phyloP scores from a whole-genome alignment of 2,888 invertebrate genomes.

The Drosophila mettleri region DNA sequence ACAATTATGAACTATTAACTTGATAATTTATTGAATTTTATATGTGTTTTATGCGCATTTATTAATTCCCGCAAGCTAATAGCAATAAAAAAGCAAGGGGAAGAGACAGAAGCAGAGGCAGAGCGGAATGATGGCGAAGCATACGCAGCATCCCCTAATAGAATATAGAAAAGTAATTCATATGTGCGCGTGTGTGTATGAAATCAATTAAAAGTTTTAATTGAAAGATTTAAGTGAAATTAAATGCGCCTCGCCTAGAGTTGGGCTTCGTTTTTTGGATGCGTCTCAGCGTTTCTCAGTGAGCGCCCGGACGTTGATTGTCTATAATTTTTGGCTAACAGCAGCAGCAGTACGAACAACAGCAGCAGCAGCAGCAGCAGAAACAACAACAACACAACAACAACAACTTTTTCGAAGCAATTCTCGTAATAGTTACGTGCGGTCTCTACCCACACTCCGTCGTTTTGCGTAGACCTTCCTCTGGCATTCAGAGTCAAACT shows the following conservation, averaged over 20 bases:
- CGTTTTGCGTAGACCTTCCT: not conserved
- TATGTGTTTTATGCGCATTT: slow-evolving; percentile 20
- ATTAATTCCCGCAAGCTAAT: slow-evolving; percentile 39
- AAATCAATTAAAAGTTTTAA: slow-evolving; percentile 78
- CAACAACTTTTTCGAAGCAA: slow-evolving; percentile 8
- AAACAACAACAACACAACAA: slow-evolving; percentile 5
- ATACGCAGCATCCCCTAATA: not conserved
- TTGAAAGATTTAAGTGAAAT: slow-evolving; percentile 77
- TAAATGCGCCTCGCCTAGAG: slow-evolving; percentile 36
- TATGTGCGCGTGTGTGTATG: slow-evolving; percentile 33
- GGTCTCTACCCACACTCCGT: slow-evolving; percentile 7
- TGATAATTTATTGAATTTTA: slow-evolving; percentile 30
- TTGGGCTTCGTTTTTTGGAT: slow-evolving; percentile 13
- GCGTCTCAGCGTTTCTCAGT: slow-evolving; percentile 13
- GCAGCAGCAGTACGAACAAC: slow-evolving; percentile 9
- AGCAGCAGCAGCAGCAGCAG: not conserved
- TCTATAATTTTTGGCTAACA: slow-evolving; percentile 36
- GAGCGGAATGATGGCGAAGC: slow-evolving; percentile 12
- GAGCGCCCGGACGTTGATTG: slow-evolving; percentile 25
- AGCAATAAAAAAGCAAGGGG: not conserved
- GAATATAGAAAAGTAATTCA: not conserved
- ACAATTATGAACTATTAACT: slow-evolving; percentile 22
- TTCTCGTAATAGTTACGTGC: slow-evolving; percentile 42
- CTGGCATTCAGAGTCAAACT: not conserved
- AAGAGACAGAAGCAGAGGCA: not conserved